Base-by-base conservation (phyloP, 2,888 invertebrate species). In the Theodoxus fluviatilis region DNA sequence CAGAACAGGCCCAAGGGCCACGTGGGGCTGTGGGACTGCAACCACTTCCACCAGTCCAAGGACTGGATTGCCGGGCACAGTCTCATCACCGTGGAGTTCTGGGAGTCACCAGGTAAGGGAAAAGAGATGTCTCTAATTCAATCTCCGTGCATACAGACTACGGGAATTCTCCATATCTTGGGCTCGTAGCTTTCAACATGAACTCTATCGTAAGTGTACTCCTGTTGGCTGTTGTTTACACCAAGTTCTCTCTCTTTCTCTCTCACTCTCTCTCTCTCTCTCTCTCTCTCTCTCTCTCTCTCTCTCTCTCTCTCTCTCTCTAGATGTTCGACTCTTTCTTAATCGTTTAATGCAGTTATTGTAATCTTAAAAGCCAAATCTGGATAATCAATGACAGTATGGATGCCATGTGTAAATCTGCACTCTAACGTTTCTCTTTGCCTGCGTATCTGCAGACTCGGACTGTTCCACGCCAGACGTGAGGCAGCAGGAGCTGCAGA, bases 1-100 rank as follows among this genome's bases (percentile, higher is more conserved):
- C 78, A 79, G 66, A 83, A 83, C 71, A 74, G 75, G 68, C 83
- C 85, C 31, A 81, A 80, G 67, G 85, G 84, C 35, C 85, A 84
- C 73, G 82, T 85, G 72, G 85, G 81, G 74, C 80, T 85, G 73
- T 85, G 85, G 85, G 84, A 85, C 74, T 85, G 85, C 73, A 78
- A 84, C 74, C 84, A 83, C 70, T 84, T 85, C 73, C 78, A 83
- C 75, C 78, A 85, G 79, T 80, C 82, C 69, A 80, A 80, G 72
- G 84, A 85, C 76, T 84, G 84, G 83, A 82, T 83, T 31, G 78
- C 76, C 12, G 79, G 77, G 35, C 81, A 81, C 71, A 80, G 74
- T 67, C 76, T 85, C 47, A 79, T 85, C 33, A 81, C 84, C 37
- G 84, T 83, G 70, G 85, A 85, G 78, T 85, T 85, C 81, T 85